Evolutionary conservation across 2,797 vertebrate species (phyloP).

Genomic region (Spinus olivaceus): DNA sequence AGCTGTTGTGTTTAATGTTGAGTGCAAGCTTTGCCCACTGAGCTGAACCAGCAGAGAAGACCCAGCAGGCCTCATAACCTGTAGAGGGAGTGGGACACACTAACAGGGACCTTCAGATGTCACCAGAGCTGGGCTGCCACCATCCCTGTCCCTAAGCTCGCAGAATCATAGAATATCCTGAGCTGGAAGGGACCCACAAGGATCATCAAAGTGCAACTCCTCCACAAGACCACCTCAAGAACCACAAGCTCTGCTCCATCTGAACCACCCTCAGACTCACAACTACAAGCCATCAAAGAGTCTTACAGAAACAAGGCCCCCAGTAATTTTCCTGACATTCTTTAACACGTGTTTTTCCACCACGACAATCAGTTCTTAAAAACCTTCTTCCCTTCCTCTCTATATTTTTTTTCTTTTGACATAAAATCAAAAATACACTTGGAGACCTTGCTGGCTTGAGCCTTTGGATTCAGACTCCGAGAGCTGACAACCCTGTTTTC

Average conservation of each 20-base stretch:
- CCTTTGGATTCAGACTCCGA: neutral
- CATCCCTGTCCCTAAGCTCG: rapidly evolving
- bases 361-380: neutral
- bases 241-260: neutral
- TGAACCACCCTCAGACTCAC: neutral
- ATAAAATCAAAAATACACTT: constrained; percentile 26
- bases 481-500: constrained; percentile 21
- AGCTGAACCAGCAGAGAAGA: neutral
- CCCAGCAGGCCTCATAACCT: neutral
- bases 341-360: neutral
- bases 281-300: neutral
- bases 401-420: neutral
- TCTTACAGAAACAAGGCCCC: neutral
- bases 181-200: neutral
- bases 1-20: neutral
- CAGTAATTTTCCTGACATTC: neutral
- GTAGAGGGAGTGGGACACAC: neutral
- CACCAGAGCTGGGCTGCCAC: neutral
- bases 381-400: neutral
- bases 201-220: neutral
- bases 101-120: neutral
- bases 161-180: neutral
- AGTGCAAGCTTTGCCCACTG: neutral
- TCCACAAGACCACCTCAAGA: neutral
- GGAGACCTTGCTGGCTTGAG: constrained; percentile 13